Evolutionary conservation across 2,113 vertebrate genomes (phyloP).

Genomic region (Paracanthobrama guichenoti): DNA sequence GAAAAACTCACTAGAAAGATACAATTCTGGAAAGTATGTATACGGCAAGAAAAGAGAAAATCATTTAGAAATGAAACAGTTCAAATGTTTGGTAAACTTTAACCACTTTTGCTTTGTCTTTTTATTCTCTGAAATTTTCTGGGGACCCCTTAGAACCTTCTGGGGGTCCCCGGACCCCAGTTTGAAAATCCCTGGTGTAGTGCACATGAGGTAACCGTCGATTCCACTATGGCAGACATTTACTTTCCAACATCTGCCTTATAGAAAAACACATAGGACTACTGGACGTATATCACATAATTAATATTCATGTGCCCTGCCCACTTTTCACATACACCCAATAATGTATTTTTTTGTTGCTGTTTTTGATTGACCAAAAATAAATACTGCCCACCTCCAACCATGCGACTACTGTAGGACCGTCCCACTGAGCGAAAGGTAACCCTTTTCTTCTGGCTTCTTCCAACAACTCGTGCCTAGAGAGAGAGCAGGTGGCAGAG

Average conservation of each 20-base stretch:
- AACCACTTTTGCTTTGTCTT: too few species aligned
- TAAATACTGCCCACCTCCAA: conserved; percentile 82
- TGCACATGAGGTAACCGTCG: background rate
- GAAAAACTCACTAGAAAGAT: too few species aligned
- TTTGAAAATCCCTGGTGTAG: too few species aligned
- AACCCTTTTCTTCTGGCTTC: conserved; percentile 96
- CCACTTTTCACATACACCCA: too few species aligned
- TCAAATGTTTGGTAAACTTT: too few species aligned
- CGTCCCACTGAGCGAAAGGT: conserved; percentile 98
- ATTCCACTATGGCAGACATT: background rate
- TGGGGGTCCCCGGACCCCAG: too few species aligned
- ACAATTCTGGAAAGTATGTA: too few species aligned
- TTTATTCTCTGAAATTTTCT: too few species aligned
- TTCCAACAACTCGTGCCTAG: conserved; percentile 95
- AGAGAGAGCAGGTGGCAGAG: conserved; percentile 6
- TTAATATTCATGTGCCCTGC: background rate
- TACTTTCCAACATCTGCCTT: background rate
- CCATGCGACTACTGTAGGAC: conserved; percentile 96
- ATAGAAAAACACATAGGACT: background rate
- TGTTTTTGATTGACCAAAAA: background rate
- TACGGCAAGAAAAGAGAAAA: too few species aligned
- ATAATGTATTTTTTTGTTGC: too few species aligned
- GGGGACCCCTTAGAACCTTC: too few species aligned
- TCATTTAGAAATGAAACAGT: too few species aligned
- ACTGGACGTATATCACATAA: background rate